Evolutionary conservation across 1,140 invertebrate genomes (phyloP), one percentile per base, ranked within the genome.

Genomic region (Kradibia gibbosae): DNA sequence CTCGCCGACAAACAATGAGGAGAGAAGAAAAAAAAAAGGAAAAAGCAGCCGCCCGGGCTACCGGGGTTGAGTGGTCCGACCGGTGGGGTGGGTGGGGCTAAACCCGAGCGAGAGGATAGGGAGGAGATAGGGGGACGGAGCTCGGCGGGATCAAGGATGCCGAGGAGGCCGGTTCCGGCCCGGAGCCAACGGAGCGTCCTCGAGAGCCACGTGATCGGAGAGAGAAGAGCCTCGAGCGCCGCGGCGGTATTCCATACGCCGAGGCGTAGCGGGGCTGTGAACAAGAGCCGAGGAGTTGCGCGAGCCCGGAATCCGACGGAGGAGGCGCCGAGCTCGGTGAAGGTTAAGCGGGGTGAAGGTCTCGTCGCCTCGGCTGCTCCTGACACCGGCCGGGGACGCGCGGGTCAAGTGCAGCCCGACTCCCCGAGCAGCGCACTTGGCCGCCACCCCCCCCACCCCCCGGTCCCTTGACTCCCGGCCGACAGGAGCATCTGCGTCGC

Each of bases 281-380:
- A n/a, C n/a, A n/a, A n/a, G n/a, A n/a, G n/a, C n/a, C n/a, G n/a
- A n/a, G 10, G 57, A 28, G 11, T 62, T 20, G 17, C 75, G 85
- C 86, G 87, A 90, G 89, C 87, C 89, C 86, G 89, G 89, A 53
- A 53, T 53, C 8, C 17, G 70, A 10, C 25, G 70, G 3, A n/a
- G n/a, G 42, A 3, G 42, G n/a, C 22, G 79, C 85, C 86, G 88
- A 90, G 89, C 88, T 89, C 86, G 89, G 89, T 91, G 90, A 91
- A 91, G 90, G 89, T 87, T 90, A 89, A 91, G 90, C 86, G 88
- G 88, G 90, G 90, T 91, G 90, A 91, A 91, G 89, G 90, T 90
- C 89, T 90, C 86, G 57, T 39, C 62, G n/a, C 20, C 62, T n/a
- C n/a, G 34, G 20, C 79, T 85, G 83, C 85, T 85, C 53, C 39